Percentiles rank a stretch among this genome's conserved stretches.
Conservation (phyloP, 2,113 vertebrate genomes). For the Zosterops hypoxanthus region DNA sequence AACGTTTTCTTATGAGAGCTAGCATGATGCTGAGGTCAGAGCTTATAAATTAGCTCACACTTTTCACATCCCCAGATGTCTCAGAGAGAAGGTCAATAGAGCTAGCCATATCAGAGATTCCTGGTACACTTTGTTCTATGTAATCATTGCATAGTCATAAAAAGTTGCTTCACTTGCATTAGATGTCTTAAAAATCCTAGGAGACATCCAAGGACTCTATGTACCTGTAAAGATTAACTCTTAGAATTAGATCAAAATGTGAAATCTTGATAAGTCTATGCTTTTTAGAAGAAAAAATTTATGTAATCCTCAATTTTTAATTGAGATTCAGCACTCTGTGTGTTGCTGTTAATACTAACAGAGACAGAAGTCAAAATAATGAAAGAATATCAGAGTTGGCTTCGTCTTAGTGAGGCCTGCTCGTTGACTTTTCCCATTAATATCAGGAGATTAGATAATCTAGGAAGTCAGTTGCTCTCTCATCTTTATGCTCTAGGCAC, state of each 20-base stretch:
- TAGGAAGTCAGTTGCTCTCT: background rate
- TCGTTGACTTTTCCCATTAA: background rate
- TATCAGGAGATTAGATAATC: background rate
- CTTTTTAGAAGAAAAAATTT: background rate
- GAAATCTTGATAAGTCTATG: rapidly evolving
- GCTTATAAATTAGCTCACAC: background rate
- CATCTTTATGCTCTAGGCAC: background rate
- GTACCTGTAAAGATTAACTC: background rate
- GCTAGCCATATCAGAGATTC: background rate
- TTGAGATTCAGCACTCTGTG: background rate
- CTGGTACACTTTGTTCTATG: background rate
- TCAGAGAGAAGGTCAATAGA: background rate
- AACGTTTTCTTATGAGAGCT: background rate
- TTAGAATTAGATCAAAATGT: background rate
- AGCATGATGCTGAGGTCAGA: background rate
- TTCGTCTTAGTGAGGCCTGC: background rate
- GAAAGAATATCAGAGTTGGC: background rate
- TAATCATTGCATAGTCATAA: background rate
- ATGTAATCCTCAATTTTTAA: background rate
- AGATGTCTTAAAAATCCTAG: background rate
- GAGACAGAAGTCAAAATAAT: background rate
- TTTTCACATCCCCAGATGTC: background rate
- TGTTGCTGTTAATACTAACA: background rate
- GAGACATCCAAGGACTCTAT: background rate
- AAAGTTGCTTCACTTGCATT: background rate